Conservation (phyloP, 2,113 vertebrate genomes). For the Ivindomyrus marchei region DNA sequence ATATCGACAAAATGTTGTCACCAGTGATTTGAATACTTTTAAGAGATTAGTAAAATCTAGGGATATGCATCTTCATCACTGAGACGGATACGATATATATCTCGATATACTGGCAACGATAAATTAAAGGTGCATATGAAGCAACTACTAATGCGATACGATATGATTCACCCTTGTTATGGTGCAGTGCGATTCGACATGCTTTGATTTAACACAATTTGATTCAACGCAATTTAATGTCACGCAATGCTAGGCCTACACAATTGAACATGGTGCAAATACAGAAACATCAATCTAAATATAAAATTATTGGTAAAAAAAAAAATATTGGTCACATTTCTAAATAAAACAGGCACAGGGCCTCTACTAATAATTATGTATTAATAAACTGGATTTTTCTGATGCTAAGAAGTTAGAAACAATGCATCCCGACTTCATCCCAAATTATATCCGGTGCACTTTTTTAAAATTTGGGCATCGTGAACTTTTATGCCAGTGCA, state of each 20-base stretch:
- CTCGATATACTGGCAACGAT: background rate
- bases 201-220: background rate
- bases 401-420: background rate
- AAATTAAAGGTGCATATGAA: background rate
- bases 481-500: background rate
- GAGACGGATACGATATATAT: background rate
- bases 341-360: too few species aligned
- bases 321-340: too few species aligned
- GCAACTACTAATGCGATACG: background rate
- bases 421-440: background rate
- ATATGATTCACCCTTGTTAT: background rate
- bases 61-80: background rate
- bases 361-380: background rate
- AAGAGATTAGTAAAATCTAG: background rate
- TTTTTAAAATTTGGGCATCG: background rate
- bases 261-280: background rate
- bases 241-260: background rate
- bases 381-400: background rate
- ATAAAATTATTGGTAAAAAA: background rate
- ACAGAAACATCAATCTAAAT: background rate
- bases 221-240: background rate
- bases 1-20: background rate
- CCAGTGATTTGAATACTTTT: background rate
- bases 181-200: background rate
- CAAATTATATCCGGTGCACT: background rate